phyloP scores from a whole-genome alignment of 2,113 vertebrate genomes.

The Theristicus caerulescens region DNA sequence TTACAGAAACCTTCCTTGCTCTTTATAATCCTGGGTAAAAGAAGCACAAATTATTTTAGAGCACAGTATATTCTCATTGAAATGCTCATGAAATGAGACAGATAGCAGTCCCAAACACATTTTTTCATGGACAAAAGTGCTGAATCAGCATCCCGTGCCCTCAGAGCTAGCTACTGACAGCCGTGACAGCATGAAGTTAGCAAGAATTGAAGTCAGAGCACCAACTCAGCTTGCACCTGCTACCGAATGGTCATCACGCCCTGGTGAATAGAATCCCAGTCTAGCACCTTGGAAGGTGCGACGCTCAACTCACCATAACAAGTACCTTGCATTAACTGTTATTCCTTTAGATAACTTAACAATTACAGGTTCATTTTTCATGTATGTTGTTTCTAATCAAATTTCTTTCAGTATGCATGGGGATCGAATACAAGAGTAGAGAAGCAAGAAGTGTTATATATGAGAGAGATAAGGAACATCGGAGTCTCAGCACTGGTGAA shows the following conservation, averaged over 20 bases:
- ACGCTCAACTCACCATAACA: not conserved
- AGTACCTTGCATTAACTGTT: not conserved
- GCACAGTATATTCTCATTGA: not conserved
- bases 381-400: accelerated
- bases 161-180: not conserved
- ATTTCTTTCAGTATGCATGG: not conserved
- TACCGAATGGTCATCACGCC: not conserved
- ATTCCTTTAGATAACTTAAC: not conserved
- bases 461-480: not conserved
- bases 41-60: not conserved
- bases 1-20: not conserved
- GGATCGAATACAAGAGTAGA: not conserved
- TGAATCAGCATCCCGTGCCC: not conserved
- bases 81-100: not conserved
- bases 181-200: not conserved
- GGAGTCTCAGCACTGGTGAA: not conserved
- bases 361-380: not conserved
- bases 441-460: not conserved
- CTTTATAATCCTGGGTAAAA: not conserved
- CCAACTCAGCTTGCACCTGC: not conserved
- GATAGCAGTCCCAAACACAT: not conserved
- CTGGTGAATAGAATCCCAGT: not conserved
- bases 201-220: not conserved
- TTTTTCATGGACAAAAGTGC: not conserved
- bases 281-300: not conserved